These are phyloP conservation scores for Lagocephalus sceleratus DNA, from an alignment of 2,797 vertebrate species.

Conservation along the genomic window DNA sequence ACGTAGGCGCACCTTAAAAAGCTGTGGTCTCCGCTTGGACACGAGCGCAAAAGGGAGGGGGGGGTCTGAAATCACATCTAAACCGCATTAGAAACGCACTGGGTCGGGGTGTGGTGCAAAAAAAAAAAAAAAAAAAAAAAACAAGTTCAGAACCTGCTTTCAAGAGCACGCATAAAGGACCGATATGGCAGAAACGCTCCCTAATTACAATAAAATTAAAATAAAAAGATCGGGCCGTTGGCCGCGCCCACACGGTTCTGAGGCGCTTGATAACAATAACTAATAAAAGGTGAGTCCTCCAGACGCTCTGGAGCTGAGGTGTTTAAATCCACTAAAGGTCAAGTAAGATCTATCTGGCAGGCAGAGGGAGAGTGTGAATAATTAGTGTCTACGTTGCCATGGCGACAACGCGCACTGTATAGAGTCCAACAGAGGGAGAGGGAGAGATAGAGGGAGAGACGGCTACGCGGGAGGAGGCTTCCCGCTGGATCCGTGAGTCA, in stretches of 20 bases:
- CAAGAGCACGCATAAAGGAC: conserved; percentile 1
- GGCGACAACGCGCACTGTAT: conserved; percentile 71
- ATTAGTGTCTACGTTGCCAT: conserved; percentile 79
- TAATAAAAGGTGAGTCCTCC: conserved; percentile 45
- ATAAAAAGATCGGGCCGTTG: too few relatives aligned
- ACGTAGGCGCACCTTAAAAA: too few relatives aligned
- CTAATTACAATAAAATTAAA: neutral
- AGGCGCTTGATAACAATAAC: conserved; percentile 21
- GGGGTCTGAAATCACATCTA: conserved; percentile 6
- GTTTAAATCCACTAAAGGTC: conserved; percentile 76
- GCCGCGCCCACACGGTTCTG: conserved; percentile 1
- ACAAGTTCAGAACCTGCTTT: too few relatives aligned
- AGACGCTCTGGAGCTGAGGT: conserved; percentile 61
- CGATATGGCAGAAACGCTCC: conserved; percentile 22
- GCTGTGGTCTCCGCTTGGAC: too few relatives aligned
- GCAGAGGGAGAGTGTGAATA: conserved; percentile 66
- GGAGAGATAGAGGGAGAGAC: conserved; percentile 8
- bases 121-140: too few relatives aligned
- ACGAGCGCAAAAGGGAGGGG: too few relatives aligned
- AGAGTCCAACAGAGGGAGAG: conserved; percentile 35
- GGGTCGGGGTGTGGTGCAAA: neutral
- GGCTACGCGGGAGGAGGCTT: conserved; percentile 56
- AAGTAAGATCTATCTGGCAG: conserved; percentile 73
- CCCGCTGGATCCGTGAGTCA: conserved; percentile 62
- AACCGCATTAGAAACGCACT: neutral